phyloP scores from a whole-genome alignment of 1,140 invertebrate genomes.

The Drosophila sechellia region DNA sequence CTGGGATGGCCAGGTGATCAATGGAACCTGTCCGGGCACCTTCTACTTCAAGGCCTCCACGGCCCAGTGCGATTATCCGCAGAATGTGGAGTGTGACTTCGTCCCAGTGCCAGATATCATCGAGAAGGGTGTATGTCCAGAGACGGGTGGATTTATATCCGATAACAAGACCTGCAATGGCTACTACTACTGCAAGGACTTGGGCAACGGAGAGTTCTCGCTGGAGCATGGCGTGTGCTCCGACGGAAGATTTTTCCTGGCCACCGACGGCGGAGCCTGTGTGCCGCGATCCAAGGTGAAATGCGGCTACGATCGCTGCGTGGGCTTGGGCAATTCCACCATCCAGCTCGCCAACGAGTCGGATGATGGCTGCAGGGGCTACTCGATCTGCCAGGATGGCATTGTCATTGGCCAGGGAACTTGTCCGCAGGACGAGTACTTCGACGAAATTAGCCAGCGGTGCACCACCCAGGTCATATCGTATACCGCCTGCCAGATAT shows the following conservation, averaged over 20 bases:
- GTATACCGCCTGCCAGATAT: conserved; percentile 61
- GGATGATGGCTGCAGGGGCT: conserved; percentile 67
- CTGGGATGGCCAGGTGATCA: conserved; percentile 55
- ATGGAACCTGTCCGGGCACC: conserved; percentile 59
- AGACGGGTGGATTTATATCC: conserved; percentile 59
- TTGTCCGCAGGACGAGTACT: conserved; percentile 69
- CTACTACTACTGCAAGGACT: conserved; percentile 61
- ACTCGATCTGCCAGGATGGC: conserved; percentile 67
- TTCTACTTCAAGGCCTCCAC: conserved; percentile 61
- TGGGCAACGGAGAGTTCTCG: conserved; percentile 35
- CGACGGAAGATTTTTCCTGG: conserved; percentile 57
- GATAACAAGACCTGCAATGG: conserved; percentile 67
- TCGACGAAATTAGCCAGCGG: conserved; percentile 66
- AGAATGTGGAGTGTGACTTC: conserved; percentile 55
- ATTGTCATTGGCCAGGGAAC: conserved; percentile 53
- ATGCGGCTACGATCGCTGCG: conserved; percentile 70
- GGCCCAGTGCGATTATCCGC: conserved; percentile 63
- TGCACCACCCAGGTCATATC: conserved; percentile 56
- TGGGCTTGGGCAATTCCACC: conserved; percentile 49
- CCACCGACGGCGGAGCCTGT: conserved; percentile 56
- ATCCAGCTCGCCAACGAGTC: conserved; percentile 72
- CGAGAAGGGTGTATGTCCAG: conserved; percentile 35
- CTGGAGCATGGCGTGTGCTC: conserved; percentile 63
- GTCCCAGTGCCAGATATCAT: conserved; percentile 25
- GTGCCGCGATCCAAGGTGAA: conserved; percentile 54